A percentile compares a stretch with the other conserved stretches of the same genome.
Conservation (phyloP, 2,888 invertebrate species). For the Ennomos erosarius region DNA sequence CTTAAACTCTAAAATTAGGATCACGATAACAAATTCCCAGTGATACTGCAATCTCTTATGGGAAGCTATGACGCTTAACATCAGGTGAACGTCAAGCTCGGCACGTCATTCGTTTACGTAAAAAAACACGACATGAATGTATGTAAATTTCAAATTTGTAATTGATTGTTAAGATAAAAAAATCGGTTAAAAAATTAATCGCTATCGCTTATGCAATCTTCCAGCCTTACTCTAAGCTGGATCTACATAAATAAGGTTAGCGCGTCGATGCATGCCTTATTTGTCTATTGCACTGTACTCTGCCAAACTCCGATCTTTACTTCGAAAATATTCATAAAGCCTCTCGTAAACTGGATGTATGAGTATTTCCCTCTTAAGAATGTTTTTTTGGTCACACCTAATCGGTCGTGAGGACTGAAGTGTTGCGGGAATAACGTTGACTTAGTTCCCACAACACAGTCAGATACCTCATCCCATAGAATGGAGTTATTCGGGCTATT, state of each 20-base stretch:
- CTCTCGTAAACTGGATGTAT: constrained; percentile 20
- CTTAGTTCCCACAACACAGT: too few species aligned
- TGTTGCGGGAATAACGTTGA: neutral
- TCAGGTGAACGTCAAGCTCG: too few species aligned
- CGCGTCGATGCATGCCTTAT: constrained; percentile 39
- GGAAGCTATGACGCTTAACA: too few species aligned
- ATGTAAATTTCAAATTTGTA: too few species aligned
- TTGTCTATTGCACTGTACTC: constrained; percentile 34
- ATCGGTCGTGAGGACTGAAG: constrained; percentile 1
- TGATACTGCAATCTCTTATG: too few species aligned
- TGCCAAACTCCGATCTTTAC: constrained; percentile 24
- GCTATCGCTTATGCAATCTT: constrained; percentile 13
- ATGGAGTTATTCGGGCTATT: too few species aligned
- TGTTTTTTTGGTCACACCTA: constrained; percentile 4
- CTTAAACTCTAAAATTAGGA: too few species aligned
- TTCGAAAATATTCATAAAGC: constrained; percentile 34
- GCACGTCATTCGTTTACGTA: too few species aligned
- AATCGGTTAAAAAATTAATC: neutral
- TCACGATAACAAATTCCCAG: too few species aligned
- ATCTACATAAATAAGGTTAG: constrained; percentile 38
- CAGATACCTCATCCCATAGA: too few species aligned
- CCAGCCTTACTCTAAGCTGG: constrained; percentile 20
- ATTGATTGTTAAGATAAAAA: too few species aligned
- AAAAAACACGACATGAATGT: too few species aligned
- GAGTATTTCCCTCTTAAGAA: constrained; percentile 19